These are phyloP conservation scores for Druon quercuslanigerum DNA, from an alignment of 1,140 invertebrate species.

Conservation along the genomic window DNA sequence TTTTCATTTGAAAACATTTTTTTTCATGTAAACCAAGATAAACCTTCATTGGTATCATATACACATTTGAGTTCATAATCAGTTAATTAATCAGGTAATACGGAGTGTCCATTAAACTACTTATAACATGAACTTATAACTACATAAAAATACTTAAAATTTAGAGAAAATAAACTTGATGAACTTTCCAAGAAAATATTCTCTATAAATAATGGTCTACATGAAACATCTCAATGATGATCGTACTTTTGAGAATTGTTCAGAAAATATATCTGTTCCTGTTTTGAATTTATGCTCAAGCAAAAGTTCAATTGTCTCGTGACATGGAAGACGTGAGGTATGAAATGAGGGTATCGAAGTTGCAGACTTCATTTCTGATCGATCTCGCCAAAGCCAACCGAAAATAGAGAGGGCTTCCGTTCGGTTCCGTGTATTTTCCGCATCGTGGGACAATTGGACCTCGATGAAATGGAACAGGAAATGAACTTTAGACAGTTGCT, in stretches of 20 bases:
- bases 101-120: too few relatives aligned
- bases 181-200: too few relatives aligned
- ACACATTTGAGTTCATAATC: too few relatives aligned
- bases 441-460: not conserved
- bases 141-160: too few relatives aligned
- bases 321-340: not conserved
- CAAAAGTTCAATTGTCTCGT: not conserved
- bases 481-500: slow-evolving; percentile 12
- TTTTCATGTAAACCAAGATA: too few relatives aligned
- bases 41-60: too few relatives aligned
- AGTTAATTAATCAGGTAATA: too few relatives aligned
- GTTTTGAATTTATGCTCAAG: not conserved
- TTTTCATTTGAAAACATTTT: too few relatives aligned
- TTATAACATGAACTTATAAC: too few relatives aligned
- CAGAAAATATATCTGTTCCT: not conserved
- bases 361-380: not conserved
- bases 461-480: slow-evolving; percentile 5
- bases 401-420: slow-evolving; percentile 2
- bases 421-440: not conserved
- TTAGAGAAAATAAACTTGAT: too few relatives aligned
- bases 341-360: slow-evolving; percentile 10
- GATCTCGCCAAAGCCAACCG: not conserved
- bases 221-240: too few relatives aligned
- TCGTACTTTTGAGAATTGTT: slow-evolving; percentile 12
- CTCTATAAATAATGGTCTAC: too few relatives aligned